phyloP scores from a whole-genome alignment of 1,140 invertebrate species.

The Cephus cinctus region DNA sequence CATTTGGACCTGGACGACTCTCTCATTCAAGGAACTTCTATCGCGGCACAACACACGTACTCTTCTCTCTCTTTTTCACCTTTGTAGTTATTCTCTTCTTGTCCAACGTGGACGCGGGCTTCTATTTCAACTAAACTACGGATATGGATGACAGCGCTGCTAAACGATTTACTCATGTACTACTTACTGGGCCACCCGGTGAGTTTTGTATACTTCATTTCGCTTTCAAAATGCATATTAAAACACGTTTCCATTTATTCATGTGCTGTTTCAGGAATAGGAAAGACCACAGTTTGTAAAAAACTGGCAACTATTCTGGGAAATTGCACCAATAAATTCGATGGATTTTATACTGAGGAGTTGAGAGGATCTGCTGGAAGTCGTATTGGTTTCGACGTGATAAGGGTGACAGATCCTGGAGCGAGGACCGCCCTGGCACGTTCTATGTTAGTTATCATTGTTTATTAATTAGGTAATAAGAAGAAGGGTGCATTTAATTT shows the following conservation, averaged over 20 bases:
- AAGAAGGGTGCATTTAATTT: too few species aligned
- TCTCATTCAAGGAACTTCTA: too few species aligned
- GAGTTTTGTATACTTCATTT: too few species aligned
- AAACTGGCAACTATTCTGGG: conserved; percentile 49
- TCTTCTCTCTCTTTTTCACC: too few species aligned
- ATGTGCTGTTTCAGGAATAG: conserved; percentile 53
- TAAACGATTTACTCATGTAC: conserved; percentile 19
- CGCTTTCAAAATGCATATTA: too few species aligned
- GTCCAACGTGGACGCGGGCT: neutral
- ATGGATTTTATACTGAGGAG: conserved; percentile 68
- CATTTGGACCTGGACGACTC: too few species aligned
- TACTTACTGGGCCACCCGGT: conserved; percentile 34
- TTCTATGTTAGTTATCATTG: conserved; percentile 42
- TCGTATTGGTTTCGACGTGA: conserved; percentile 64
- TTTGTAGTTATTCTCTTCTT: too few species aligned
- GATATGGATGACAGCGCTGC: conserved; percentile 10
- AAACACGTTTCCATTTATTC: conserved; percentile 7
- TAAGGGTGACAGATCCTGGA: conserved; percentile 48
- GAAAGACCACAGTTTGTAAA: conserved; percentile 64
- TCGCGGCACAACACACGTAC: too few species aligned
- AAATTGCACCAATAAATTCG: conserved; percentile 36
- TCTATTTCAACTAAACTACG: neutral
- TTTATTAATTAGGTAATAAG: conserved; percentile 10
- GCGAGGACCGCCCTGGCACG: conserved; percentile 53
- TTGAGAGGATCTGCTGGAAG: conserved; percentile 44